phyloP scores from a whole-genome alignment of 2,797 vertebrate genomes.

The Danio choprae region DNA sequence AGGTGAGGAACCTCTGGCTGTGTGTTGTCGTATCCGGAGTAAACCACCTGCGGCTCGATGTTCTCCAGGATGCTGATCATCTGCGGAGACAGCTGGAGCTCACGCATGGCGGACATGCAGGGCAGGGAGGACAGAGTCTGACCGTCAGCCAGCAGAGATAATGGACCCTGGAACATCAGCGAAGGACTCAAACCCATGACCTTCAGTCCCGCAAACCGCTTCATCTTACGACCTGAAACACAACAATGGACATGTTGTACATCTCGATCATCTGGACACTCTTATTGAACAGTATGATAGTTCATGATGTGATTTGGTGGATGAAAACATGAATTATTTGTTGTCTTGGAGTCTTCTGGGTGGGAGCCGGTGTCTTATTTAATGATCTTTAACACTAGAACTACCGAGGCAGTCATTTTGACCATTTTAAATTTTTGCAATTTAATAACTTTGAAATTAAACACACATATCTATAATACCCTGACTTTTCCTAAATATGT shows the following conservation, averaged over 20 bases:
- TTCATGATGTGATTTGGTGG: neutral
- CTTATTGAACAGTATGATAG: neutral
- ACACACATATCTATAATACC: too few relatives aligned
- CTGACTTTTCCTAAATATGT: too few relatives aligned
- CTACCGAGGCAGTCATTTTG: neutral
- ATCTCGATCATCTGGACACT: neutral
- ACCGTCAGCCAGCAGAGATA: conserved; percentile 68
- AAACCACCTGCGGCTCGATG: conserved; percentile 92
- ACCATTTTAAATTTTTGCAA: too few relatives aligned
- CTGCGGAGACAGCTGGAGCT: conserved; percentile 86
- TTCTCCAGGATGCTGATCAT: conserved; percentile 88
- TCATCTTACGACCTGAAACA: conserved; percentile 91
- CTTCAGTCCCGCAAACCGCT: conserved; percentile 91
- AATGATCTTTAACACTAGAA: neutral
- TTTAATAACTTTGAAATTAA: too few relatives aligned
- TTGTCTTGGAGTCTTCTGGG: neutral
- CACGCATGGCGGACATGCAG: conserved; percentile 82
- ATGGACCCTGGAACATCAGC: conserved; percentile 76
- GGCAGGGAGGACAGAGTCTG: conserved; percentile 80
- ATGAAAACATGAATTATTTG: neutral
- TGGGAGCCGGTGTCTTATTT: neutral
- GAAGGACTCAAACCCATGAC: conserved; percentile 82
- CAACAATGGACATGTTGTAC: conserved; percentile 29
- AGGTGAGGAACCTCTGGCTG: conserved; percentile 86
- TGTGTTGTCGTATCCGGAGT: conserved; percentile 87